phyloP scores from a whole-genome alignment of 37 sponge, comb jelly and placozoan genomes.

The Tethya wilhelma region DNA sequence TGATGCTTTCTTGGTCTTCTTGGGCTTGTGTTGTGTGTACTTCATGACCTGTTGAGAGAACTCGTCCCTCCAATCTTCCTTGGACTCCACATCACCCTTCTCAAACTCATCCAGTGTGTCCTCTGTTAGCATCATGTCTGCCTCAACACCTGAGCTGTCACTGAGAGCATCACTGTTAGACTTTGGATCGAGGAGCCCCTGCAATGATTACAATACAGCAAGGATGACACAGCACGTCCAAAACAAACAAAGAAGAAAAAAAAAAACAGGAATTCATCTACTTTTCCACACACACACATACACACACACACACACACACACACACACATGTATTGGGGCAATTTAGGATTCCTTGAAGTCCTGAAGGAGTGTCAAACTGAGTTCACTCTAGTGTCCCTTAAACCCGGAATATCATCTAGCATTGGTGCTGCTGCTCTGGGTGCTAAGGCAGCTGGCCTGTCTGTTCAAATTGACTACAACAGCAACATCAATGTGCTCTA shows the following conservation, averaged over 20 bases:
- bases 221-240: too few species aligned
- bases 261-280: too few species aligned
- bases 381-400: constrained; percentile 47
- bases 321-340: too few species aligned
- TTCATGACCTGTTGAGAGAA: constrained; percentile 15
- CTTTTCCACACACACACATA: neutral
- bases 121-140: constrained; percentile 8
- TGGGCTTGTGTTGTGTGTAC: constrained; percentile 35
- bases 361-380: constrained; percentile 9
- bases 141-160: neutral
- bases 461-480: constrained; percentile 68
- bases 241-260: too few species aligned
- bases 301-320: neutral
- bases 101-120: constrained; percentile 4
- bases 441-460: constrained; percentile 59
- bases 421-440: constrained; percentile 87
- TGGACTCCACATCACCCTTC: neutral
- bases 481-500: constrained; percentile 41
- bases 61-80: neutral
- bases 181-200: too few species aligned
- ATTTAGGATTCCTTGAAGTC: constrained; percentile 64
- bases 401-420: constrained; percentile 52
- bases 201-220: too few species aligned
- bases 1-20: constrained; percentile 13
- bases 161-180: too few species aligned